Evolutionary conservation across 92 coral and sea anemone species (phyloP), one percentile per base, ranked within the genome.

Genomic region (Scolanthus callimorphus): DNA sequence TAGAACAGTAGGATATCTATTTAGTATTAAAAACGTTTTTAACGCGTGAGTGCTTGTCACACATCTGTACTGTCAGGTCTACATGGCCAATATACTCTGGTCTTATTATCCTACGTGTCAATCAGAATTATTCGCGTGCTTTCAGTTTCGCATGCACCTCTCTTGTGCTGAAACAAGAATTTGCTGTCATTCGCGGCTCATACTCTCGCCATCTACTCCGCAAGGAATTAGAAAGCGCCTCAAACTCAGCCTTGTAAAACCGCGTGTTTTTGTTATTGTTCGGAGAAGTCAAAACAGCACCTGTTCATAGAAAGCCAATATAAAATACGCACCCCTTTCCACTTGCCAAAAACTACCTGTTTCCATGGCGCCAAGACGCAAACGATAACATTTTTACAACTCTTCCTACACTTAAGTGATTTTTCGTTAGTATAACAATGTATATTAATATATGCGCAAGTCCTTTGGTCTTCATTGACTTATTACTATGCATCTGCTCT

Each of bases 321-420:
- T 15, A 29, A 43, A 15, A 24, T 48, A 39, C 55, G 22, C 27
- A 39, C 29, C 41, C 67, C 30, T 41, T 23, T 50, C 54, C 27
- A 27, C 29, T 29, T 17, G 64, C 12, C 57, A 43, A 46, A 68
- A 57, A 37, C 13, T 30, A n/a, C 9, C 34, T 31, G 75, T 57
- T 57, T 68, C 75, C 49, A 68, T 68, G 65, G 57, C 75, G 46
- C 44, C 28, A 29, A 57, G 65, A 68, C 75, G 65, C 75, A 25
- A 19, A 28, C 27, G 15, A 24, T 4, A 57, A 55, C 55, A 45
- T 66, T 66, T 51, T 37, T 15, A 34, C 43, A 34, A 34, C 43
- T 6, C 43, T 34, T 34, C 43, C 9, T 34, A 15, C 43, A 34
- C 43, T 34, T 15, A 34, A 34, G 15, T 15, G 15, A 34, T 15